A percentile compares a stretch with the other conserved stretches of the same genome.
Conservation (phyloP, 2,797 vertebrate genomes). For the Hephaestus fuliginosus region DNA sequence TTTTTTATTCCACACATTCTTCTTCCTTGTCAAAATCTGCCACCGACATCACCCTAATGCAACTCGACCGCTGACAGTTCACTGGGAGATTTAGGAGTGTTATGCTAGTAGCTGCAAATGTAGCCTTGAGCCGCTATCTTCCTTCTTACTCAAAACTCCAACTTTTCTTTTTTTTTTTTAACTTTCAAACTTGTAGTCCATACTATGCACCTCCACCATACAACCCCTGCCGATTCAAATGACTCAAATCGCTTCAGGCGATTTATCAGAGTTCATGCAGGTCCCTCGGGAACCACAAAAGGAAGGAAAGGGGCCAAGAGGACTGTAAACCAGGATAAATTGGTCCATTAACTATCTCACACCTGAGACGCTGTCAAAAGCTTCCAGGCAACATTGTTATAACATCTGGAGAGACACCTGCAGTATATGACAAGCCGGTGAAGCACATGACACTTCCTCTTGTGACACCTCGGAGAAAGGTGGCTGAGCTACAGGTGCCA, state of each 20-base stretch:
- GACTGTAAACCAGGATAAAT: conserved; percentile 28
- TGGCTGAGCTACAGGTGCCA: conserved; percentile 23
- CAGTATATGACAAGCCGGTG: conserved; percentile 10
- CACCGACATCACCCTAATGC: background rate
- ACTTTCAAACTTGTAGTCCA: too few relatives aligned
- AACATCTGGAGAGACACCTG: conserved; percentile 5
- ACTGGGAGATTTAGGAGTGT: background rate
- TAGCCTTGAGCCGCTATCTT: background rate
- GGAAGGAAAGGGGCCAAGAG: background rate
- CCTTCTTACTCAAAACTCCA: background rate
- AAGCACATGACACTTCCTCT: conserved; percentile 30
- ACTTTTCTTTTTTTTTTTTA: too few relatives aligned
- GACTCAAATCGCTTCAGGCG: background rate
- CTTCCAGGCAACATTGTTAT: conserved; percentile 21
- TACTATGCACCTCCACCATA: too few relatives aligned
- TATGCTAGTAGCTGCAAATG: background rate
- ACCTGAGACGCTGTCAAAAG: conserved; percentile 21
- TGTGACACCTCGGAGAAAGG: conserved; percentile 17
- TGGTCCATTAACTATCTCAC: background rate
- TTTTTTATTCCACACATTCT: background rate
- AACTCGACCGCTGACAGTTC: background rate
- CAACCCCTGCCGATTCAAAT: background rate
- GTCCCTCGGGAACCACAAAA: too few relatives aligned
- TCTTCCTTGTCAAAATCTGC: background rate
- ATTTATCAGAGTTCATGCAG: background rate